Conservation (phyloP, 2,797 vertebrate species). For the Scolopax rusticola region DNA sequence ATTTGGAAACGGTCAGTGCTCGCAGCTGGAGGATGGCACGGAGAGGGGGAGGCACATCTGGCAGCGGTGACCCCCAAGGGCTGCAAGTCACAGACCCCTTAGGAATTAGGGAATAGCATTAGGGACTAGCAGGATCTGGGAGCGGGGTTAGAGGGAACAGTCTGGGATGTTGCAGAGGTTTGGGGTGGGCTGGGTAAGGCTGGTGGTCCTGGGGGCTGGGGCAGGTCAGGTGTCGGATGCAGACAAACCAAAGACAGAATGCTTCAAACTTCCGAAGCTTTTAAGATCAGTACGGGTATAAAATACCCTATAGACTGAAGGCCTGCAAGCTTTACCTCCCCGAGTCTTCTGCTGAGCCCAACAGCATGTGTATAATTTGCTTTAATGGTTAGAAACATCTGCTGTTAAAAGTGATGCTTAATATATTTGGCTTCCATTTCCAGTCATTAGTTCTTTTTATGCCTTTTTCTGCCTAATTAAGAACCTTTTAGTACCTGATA, state of each 20-base stretch:
- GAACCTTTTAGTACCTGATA: conserved; percentile 72
- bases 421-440: conserved; percentile 69
- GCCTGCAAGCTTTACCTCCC: conserved; percentile 10
- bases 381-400: conserved; percentile 70
- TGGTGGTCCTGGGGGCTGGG: fast-evolving
- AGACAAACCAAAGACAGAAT: not conserved
- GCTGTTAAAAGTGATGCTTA: conserved; percentile 73
- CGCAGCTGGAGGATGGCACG: not conserved
- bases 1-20: not conserved
- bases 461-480: conserved; percentile 70
- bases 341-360: conserved; percentile 46
- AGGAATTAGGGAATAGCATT: not conserved
- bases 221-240: not conserved
- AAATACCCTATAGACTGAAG: conserved; percentile 12
- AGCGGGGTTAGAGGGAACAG: not conserved
- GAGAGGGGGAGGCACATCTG: not conserved
- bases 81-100: not conserved
- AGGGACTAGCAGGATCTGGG: not conserved
- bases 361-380: conserved; percentile 51
- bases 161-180: not conserved
- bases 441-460: conserved; percentile 69
- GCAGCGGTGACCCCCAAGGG: not conserved
- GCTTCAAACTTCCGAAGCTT: not conserved
- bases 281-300: not conserved
- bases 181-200: not conserved